A percentile compares a stretch with the other conserved stretches of the same genome.
These are phyloP conservation scores for Erythrocercus mccallii DNA, from an alignment of 2,113 vertebrate genomes.

Conservation along the genomic window DNA sequence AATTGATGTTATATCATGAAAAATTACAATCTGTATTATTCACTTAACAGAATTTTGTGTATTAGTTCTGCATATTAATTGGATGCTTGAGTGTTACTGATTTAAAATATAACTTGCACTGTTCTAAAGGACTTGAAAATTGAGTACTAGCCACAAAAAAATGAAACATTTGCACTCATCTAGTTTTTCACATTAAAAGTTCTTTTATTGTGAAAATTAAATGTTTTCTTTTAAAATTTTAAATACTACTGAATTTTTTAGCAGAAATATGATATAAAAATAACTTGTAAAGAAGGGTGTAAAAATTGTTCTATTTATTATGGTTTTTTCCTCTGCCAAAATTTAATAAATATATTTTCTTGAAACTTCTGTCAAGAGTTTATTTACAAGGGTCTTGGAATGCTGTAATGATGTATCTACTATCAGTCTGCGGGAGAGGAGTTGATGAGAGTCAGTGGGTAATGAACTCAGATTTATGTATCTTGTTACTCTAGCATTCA, in stretches of 20 bases:
- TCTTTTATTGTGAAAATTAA: neutral
- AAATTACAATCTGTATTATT: neutral
- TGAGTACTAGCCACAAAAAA: neutral
- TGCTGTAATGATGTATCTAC: neutral
- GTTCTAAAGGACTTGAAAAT: neutral
- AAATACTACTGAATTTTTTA: neutral
- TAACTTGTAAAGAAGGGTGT: neutral
- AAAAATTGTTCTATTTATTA: neutral
- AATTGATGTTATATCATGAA: neutral
- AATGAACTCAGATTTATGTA: neutral
- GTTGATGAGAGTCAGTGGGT: neutral
- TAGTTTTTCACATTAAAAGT: neutral
- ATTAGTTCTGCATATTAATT: neutral
- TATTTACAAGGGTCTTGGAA: neutral
- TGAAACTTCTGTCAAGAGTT: neutral
- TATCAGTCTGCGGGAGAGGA: neutral
- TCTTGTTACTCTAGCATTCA: neutral
- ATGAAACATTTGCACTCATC: neutral
- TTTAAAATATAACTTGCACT: neutral
- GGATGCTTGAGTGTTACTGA: neutral
- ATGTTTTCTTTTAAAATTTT: neutral
- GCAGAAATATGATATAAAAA: neutral
- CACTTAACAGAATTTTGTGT: neutral
- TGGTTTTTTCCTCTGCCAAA: neutral
- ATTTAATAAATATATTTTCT: slow-evolving; percentile 35